Evolutionary conservation across 2,888 invertebrate species (phyloP).

Genomic region (Oasisia sp.): DNA sequence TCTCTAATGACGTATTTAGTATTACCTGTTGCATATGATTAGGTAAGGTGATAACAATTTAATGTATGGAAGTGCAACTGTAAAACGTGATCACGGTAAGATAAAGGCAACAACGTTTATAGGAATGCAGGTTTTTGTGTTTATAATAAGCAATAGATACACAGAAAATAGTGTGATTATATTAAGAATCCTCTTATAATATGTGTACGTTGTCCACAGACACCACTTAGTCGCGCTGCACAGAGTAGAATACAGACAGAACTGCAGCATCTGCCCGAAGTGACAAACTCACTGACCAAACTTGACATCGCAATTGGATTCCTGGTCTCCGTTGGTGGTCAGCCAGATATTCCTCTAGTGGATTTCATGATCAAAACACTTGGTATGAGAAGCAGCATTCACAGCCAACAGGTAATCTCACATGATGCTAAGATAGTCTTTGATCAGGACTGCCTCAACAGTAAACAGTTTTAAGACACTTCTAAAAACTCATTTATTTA

Average conservation of each 20-base stretch:
- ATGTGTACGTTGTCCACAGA: constrained; percentile 27
- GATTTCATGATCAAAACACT: constrained; percentile 47
- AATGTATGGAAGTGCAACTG: no score
- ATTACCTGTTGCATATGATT: no score
- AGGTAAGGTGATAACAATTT: no score
- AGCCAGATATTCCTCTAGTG: constrained; percentile 35
- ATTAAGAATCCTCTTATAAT: neutral
- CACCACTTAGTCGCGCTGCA: constrained; percentile 25
- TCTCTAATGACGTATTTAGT: no score
- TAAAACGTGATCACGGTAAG: no score
- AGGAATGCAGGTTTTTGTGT: no score
- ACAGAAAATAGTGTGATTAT: no score
- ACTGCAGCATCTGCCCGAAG: constrained; percentile 28
- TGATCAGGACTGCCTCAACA: neutral
- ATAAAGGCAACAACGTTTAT: no score
- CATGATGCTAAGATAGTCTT: neutral
- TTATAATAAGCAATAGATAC: no score
- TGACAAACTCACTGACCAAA: constrained; percentile 30
- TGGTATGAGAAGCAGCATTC: constrained; percentile 38
- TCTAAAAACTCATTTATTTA: no score
- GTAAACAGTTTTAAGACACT: no score
- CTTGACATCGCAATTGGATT: constrained; percentile 38
- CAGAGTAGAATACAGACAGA: constrained; percentile 31
- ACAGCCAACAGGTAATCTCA: neutral
- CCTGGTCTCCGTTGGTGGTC: constrained; percentile 35